A percentile compares a stretch with the other conserved stretches of the same genome.
Evolutionary conservation across 2,113 vertebrate species (phyloP).

Genomic region (Lonchura striata): DNA sequence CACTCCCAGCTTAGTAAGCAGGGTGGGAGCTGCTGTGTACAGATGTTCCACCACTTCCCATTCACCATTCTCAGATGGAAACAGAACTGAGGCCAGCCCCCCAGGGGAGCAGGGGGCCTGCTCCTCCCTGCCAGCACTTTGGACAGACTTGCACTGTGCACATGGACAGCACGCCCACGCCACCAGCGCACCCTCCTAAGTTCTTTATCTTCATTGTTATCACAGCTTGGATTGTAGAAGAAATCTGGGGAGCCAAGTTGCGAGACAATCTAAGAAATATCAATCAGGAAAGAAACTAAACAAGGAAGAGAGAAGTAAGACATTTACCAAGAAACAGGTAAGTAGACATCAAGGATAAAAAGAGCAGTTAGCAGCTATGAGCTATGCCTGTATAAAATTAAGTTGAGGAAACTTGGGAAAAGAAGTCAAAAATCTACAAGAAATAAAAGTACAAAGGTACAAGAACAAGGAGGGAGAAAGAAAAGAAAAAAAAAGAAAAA

Average conservation of each 20-base stretch:
- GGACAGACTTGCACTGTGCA: neutral
- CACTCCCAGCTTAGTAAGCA: neutral
- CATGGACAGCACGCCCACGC: neutral
- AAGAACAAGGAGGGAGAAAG: neutral
- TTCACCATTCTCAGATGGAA: neutral
- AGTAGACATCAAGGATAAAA: neutral
- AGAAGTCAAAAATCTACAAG: neutral
- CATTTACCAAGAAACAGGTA: neutral
- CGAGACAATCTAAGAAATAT: neutral
- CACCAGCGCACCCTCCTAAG: fast-evolving
- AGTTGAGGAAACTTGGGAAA: neutral
- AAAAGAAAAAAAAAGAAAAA: neutral
- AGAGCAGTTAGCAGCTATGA: neutral
- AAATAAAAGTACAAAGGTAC: neutral
- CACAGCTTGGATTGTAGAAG: neutral
- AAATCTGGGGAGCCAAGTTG: neutral
- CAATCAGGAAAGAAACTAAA: neutral
- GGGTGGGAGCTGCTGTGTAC: neutral
- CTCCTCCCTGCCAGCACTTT: neutral
- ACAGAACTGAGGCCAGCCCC: neutral
- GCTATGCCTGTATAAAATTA: neutral
- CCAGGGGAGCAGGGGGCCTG: neutral
- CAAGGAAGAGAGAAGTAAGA: neutral
- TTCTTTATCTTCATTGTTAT: neutral
- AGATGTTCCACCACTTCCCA: neutral